A percentile compares a stretch with the other conserved stretches of the same genome.
Conservation (phyloP, 2,113 vertebrate species). For the Taxidea taxus region DNA sequence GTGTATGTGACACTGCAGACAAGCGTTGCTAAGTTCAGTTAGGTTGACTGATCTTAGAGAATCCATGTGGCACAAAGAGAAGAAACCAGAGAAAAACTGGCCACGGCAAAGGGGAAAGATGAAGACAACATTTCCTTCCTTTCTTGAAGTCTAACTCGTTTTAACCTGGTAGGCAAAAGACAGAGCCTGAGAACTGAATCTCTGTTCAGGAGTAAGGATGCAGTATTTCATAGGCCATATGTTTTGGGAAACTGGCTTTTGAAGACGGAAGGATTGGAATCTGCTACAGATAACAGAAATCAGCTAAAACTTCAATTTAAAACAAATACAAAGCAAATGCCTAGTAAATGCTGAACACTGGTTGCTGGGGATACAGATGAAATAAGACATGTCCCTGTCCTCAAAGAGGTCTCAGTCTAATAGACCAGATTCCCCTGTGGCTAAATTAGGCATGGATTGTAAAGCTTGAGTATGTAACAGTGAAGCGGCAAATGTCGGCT, state of each 20-base stretch:
- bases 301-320: neutral
- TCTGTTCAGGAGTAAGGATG: neutral
- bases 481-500: neutral
- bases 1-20: neutral
- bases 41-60: neutral
- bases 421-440: neutral
- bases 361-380: neutral
- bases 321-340: neutral
- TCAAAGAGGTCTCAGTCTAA: neutral
- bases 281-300: neutral
- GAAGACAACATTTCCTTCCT: neutral
- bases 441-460: neutral
- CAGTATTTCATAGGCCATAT: neutral
- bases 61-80: neutral
- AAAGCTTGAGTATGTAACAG: neutral
- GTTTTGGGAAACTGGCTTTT: neutral
- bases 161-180: neutral
- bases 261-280: neutral
- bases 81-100: neutral
- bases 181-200: neutral
- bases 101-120: neutral
- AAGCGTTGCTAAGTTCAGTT: too few species aligned
- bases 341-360: neutral
- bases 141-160: neutral
- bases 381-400: neutral